These are phyloP conservation scores for Ariolimax columbianus DNA, from an alignment of 2,888 invertebrate species.

Conservation along the genomic window DNA sequence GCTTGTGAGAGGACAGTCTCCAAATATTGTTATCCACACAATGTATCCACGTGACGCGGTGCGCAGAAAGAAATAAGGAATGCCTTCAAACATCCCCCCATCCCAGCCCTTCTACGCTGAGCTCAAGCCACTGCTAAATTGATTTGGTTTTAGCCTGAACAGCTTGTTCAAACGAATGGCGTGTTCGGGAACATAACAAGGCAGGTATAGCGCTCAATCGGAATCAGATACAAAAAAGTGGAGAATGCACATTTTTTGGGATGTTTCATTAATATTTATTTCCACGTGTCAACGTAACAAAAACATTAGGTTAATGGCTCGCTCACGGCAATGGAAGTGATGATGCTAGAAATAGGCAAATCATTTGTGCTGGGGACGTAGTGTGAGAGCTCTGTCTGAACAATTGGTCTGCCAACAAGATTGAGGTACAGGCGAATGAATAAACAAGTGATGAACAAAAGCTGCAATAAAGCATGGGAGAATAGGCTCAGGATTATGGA, in stretches of 20 bases:
- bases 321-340: neutral
- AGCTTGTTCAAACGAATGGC: neutral
- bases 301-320: neutral
- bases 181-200: neutral
- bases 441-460: no score
- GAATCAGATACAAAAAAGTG: neutral
- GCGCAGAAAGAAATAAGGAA: neutral
- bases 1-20: no score
- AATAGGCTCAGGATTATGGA: no score
- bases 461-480: no score
- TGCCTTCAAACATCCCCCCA: neutral
- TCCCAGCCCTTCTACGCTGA: neutral
- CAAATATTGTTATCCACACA: no score
- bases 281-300: neutral
- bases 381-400: no score
- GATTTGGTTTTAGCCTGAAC: neutral
- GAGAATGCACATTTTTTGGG: neutral
- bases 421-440: no score
- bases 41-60: neutral
- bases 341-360: neutral
- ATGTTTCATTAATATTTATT: slow-evolving; percentile 1
- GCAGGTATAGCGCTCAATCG: neutral
- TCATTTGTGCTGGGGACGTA: no score
- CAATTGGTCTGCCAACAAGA: no score
- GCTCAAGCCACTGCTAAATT: neutral